phyloP scores from a whole-genome alignment of 2,797 vertebrate genomes.

The Avahi laniger region DNA sequence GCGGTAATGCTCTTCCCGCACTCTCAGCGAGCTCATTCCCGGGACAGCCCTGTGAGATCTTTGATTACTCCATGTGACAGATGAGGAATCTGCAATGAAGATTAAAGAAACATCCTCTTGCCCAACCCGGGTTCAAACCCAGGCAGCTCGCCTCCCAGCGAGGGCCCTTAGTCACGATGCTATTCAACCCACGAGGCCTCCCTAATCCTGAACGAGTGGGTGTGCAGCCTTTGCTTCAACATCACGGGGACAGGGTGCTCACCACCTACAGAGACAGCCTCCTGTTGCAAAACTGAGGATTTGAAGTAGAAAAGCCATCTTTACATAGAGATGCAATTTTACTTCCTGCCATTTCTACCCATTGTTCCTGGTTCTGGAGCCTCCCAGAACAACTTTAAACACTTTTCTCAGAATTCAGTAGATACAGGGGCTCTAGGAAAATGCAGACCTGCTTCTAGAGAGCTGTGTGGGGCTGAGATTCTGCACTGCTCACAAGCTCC shows the following conservation, averaged over 20 bases:
- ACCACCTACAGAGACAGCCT: background rate
- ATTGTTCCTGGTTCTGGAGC: background rate
- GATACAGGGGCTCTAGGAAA: background rate
- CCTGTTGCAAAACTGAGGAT: background rate
- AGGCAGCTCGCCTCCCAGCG: background rate
- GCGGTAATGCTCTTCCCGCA: background rate
- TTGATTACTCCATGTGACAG: background rate
- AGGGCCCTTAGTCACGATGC: background rate
- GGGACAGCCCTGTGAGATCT: background rate
- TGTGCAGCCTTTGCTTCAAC: too few species aligned
- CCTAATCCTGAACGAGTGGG: background rate
- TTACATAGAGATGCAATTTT: background rate
- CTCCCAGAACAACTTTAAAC: background rate
- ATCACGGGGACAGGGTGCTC: background rate
- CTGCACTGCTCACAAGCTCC: background rate
- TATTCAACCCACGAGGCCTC: rapidly evolving
- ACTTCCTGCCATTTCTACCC: background rate
- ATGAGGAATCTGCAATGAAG: background rate
- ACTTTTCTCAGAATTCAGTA: background rate
- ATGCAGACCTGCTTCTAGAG: background rate
- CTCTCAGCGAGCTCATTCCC: background rate
- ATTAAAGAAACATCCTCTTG: background rate
- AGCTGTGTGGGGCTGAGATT: background rate
- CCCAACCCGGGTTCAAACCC: background rate
- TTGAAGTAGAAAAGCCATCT: background rate